Percentiles rank a stretch among this genome's conserved stretches.
phyloP scores from a whole-genome alignment of 2,888 invertebrate species.

The Latrodectus hesperus region DNA sequence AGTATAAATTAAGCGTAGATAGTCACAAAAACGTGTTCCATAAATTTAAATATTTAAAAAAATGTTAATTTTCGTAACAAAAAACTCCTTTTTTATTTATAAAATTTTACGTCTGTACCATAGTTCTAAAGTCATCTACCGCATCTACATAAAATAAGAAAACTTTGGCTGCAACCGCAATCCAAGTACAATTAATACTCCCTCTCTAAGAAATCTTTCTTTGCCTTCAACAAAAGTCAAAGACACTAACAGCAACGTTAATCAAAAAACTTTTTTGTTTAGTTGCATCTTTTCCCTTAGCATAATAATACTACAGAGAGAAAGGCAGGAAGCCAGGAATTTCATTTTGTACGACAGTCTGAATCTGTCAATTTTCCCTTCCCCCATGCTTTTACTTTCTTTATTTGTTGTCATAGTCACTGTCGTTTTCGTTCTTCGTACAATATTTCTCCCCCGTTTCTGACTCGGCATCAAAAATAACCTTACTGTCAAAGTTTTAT shows the following conservation, averaged over 20 bases:
- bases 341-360: conserved; percentile 43
- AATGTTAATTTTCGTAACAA: too few relatives aligned
- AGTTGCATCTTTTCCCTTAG: neutral
- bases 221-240: neutral
- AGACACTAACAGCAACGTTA: conserved; percentile 11
- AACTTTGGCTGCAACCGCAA: neutral
- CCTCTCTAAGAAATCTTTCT: neutral
- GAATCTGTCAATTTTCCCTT: conserved; percentile 22
- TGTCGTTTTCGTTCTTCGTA: neutral
- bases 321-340: conserved; percentile 43
- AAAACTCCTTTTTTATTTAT: too few relatives aligned
- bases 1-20: too few relatives aligned
- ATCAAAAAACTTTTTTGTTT: conserved; percentile 22
- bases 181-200: neutral
- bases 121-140: neutral
- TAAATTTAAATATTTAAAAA: too few relatives aligned
- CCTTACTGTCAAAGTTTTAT: neutral
- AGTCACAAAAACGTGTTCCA: too few relatives aligned
- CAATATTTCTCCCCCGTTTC: neutral
- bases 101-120: too few relatives aligned
- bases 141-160: neutral
- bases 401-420: neutral
- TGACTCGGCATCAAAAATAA: conserved; percentile 3
- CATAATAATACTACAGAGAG: conserved; percentile 28
- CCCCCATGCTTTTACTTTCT: neutral